Evolutionary conservation across 30 jellyfish, hydroid and myxozoan species (phyloP).

Genomic region (Catostylus mosaicus): DNA sequence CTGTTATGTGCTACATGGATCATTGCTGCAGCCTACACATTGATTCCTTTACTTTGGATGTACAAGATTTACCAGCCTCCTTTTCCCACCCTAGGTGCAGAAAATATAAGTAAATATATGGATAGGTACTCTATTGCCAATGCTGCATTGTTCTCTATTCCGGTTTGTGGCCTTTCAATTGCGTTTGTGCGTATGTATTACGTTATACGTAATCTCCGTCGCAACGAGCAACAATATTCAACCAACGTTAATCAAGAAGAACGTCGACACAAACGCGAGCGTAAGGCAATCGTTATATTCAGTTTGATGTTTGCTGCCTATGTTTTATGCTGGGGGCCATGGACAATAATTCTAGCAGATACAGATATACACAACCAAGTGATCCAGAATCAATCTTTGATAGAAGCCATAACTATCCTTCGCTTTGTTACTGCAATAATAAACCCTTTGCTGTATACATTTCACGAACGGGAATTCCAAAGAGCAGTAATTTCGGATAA

Average conservation of each 20-base stretch:
- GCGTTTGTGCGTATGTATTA: conserved; percentile 69
- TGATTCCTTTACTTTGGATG: conserved; percentile 66
- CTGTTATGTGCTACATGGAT: conserved; percentile 43
- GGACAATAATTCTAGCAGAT: conserved; percentile 44
- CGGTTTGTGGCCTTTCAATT: conserved; percentile 31
- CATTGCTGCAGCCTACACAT: conserved; percentile 26
- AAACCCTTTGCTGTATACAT: conserved; percentile 70
- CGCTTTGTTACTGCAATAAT: conserved; percentile 63
- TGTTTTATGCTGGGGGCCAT: conserved; percentile 72
- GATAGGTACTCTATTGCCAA: conserved; percentile 60
- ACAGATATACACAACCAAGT: background rate
- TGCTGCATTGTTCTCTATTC: conserved; percentile 45
- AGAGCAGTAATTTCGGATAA: conserved; percentile 35
- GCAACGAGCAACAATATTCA: conserved; percentile 38
- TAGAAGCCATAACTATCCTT: conserved; percentile 13
- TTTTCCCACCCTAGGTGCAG: conserved; percentile 4
- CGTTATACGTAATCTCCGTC: conserved; percentile 64
- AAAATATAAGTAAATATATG: background rate
- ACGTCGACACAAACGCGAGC: conserved; percentile 47
- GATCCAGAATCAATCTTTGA: conserved; percentile 23
- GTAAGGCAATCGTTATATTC: conserved; percentile 57
- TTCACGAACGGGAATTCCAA: conserved; percentile 50
- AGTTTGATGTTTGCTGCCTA: conserved; percentile 50
- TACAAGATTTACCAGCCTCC: conserved; percentile 21
- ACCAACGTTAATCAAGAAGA: conserved; percentile 10